Percentiles rank a stretch among this genome's conserved stretches.
Evolutionary conservation across 2,888 invertebrate genomes (phyloP).

Genomic region (Beris chalybata): DNA sequence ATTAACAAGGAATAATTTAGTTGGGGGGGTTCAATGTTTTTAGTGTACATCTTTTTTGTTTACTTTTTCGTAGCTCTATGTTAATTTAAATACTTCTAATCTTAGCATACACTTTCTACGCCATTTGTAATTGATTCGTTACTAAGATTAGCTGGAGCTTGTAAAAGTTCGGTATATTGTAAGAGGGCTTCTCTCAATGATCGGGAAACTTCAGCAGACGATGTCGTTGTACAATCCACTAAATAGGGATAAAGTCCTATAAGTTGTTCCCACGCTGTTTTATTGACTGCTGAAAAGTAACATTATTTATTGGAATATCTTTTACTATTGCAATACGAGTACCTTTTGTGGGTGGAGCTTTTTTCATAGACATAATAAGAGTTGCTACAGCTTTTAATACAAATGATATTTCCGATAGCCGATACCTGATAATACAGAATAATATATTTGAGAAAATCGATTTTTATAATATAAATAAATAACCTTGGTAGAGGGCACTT

Average conservation of each 20-base stretch:
- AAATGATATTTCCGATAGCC: constrained; percentile 93
- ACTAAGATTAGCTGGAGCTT: constrained; percentile 59
- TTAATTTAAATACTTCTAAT: neutral
- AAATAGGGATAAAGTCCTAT: constrained; percentile 88
- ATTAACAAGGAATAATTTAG: no score
- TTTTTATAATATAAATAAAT: constrained; percentile 33
- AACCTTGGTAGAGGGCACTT: constrained; percentile 84
- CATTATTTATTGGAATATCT: neutral
- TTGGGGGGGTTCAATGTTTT: no score
- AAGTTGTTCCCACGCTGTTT: constrained; percentile 88
- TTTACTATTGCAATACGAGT: constrained; percentile 39
- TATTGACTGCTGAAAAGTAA: constrained; percentile 66
- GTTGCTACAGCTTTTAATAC: constrained; percentile 94
- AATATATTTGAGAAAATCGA: neutral
- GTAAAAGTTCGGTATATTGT: constrained; percentile 82
- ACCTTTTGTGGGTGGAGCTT: constrained; percentile 85
- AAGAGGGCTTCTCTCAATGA: constrained; percentile 82
- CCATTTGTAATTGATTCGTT: constrained; percentile 22
- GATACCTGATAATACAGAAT: constrained; percentile 66
- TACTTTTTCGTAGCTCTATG: no score
- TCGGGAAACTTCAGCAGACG: constrained; percentile 76
- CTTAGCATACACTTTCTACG: constrained; percentile 26
- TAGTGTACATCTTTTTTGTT: no score
- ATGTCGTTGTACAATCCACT: constrained; percentile 82
- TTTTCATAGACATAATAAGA: constrained; percentile 87